Evolutionary conservation across 2,888 invertebrate genomes (phyloP).

Genomic region (Linhomoeus sp.): DNA sequence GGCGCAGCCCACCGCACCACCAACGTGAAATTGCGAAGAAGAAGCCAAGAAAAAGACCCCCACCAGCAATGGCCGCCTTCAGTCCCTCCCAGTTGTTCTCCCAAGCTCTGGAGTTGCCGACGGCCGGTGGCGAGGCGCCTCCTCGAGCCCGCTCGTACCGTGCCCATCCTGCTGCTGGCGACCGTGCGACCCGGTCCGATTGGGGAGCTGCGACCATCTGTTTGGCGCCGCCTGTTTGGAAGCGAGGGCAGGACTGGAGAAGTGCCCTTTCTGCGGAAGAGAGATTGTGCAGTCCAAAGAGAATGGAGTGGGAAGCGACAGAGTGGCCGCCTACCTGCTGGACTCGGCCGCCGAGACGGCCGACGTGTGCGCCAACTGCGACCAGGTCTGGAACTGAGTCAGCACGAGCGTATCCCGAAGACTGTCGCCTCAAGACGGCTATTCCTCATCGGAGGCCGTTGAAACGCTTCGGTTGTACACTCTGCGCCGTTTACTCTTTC

Average conservation of each 20-base stretch:
- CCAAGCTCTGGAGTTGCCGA: too few relatives aligned
- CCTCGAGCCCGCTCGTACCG: neutral
- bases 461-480: neutral
- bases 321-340: constrained; percentile 47
- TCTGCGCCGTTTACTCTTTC: constrained; percentile 5
- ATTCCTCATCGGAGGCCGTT: neutral
- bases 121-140: too few relatives aligned
- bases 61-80: too few relatives aligned
- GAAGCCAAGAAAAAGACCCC: too few relatives aligned
- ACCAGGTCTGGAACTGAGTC: constrained; percentile 33
- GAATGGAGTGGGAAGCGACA: constrained; percentile 31
- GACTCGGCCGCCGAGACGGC: constrained; percentile 49
- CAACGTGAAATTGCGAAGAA: too few relatives aligned
- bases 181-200: neutral
- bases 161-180: neutral
- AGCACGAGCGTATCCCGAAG: neutral
- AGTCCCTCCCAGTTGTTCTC: too few relatives aligned
- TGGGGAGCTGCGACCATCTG: constrained; percentile 15
- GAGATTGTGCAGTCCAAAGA: neutral
- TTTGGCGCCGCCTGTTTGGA: constrained; percentile 17
- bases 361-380: constrained; percentile 56
- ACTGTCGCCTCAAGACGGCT: neutral
- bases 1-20: too few relatives aligned
- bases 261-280: neutral
- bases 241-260: too few relatives aligned